phyloP scores from a whole-genome alignment of 2,113 vertebrate species.

The Spea bombifrons region DNA sequence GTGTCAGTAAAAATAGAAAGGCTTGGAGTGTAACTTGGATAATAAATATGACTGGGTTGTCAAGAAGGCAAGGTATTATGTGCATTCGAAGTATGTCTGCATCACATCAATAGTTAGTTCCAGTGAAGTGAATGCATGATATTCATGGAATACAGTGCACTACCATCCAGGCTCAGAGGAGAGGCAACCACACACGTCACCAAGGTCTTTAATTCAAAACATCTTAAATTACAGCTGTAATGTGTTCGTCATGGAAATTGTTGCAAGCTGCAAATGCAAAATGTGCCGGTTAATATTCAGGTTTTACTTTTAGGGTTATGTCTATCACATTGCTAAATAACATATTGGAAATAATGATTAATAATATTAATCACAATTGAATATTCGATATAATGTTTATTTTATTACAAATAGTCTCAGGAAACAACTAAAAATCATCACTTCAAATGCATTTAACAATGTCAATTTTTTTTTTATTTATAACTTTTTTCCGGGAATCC shows the following conservation, averaged over 20 bases:
- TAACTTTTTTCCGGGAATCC: too few relatives aligned
- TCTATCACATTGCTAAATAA: neutral
- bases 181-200: conserved; percentile 15
- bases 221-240: conserved; percentile 22
- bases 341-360: too few relatives aligned
- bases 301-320: neutral
- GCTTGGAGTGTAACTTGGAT: neutral
- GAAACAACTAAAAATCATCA: too few relatives aligned
- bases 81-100: neutral
- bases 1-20: neutral
- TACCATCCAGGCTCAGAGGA: neutral
- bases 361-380: too few relatives aligned
- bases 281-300: conserved; percentile 2
- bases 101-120: neutral
- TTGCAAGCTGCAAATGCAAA: conserved; percentile 11
- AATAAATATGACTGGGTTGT: neutral
- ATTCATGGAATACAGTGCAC: neutral
- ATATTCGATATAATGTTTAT: too few relatives aligned
- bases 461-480: too few relatives aligned
- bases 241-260: conserved; percentile 11
- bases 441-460: too few relatives aligned
- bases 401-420: too few relatives aligned
- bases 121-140: neutral
- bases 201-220: conserved; percentile 18
- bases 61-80: neutral